phyloP scores from a whole-genome alignment of 2,888 invertebrate genomes.

The Tortrix viridana region DNA sequence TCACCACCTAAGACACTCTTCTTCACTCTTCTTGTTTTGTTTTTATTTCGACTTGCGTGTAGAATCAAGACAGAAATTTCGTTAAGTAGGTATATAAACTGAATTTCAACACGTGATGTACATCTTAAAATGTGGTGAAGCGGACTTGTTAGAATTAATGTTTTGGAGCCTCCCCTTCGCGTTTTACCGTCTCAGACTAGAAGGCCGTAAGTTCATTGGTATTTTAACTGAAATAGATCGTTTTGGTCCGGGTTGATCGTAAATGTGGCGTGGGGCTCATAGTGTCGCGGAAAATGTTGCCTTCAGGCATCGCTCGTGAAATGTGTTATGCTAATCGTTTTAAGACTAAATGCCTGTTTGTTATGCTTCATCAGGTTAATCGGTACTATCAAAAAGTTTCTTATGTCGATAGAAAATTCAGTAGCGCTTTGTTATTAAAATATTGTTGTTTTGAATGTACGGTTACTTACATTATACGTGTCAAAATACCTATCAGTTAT shows the following conservation, averaged over 20 bases:
- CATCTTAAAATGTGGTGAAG: slow-evolving; percentile 17
- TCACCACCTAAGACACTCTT: too few species aligned
- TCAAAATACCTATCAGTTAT: too few species aligned
- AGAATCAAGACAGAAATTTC: background rate
- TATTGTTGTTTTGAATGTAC: too few species aligned
- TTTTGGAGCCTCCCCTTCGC: slow-evolving; percentile 23
- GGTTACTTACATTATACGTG: too few species aligned
- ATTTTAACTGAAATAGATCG: background rate
- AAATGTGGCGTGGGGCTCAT: background rate
- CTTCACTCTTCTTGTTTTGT: background rate
- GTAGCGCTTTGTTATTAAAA: too few species aligned
- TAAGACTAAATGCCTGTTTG: background rate
- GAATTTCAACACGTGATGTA: slow-evolving; percentile 7
- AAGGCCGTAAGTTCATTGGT: slow-evolving; percentile 4
- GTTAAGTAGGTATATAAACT: background rate
- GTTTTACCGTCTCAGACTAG: background rate
- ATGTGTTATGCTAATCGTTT: slow-evolving; percentile 18
- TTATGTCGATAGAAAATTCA: too few species aligned
- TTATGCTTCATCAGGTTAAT: background rate
- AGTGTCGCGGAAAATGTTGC: slow-evolving; percentile 25
- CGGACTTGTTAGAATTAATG: slow-evolving; percentile 33
- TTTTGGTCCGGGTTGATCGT: background rate
- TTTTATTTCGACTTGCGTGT: background rate
- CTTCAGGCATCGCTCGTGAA: slow-evolving; percentile 19
- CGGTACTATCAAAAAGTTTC: background rate